phyloP scores from a whole-genome alignment of 2,113 vertebrate genomes.

The Martes martes region DNA sequence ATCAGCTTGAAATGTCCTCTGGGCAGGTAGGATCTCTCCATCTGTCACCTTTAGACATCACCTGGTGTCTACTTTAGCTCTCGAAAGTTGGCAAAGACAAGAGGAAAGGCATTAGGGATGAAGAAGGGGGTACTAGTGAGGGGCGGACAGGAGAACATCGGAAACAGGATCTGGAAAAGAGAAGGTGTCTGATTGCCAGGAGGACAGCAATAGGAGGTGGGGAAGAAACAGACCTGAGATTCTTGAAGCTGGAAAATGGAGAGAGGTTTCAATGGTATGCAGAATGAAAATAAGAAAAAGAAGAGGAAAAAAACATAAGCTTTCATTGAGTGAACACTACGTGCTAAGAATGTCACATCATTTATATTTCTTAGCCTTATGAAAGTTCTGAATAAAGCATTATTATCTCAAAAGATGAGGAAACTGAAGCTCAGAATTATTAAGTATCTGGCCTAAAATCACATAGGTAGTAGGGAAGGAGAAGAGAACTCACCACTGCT shows the following conservation, averaged over 20 bases:
- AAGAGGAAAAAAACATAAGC: not conserved
- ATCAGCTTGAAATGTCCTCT: not conserved
- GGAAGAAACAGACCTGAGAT: not conserved
- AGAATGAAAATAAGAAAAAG: not conserved
- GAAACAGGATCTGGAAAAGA: not conserved
- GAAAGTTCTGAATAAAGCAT: not conserved
- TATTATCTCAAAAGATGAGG: not conserved
- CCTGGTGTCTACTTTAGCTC: not conserved
- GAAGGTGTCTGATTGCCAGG: too few relatives aligned
- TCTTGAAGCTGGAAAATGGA: not conserved
- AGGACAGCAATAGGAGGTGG: not conserved
- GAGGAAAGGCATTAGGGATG: not conserved
- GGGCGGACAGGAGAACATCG: not conserved
- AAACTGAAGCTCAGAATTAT: not conserved
- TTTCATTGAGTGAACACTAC: not conserved
- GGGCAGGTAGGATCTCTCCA: not conserved
- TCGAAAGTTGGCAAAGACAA: not conserved
- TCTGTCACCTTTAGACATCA: not conserved
- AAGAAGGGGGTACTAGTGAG: not conserved
- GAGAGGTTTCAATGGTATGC: not conserved
- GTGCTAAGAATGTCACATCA: not conserved
- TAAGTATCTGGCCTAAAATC: not conserved
- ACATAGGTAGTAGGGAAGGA: not conserved
- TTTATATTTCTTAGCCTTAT: not conserved
- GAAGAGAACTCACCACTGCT: not conserved